Base-by-base conservation (phyloP, 2,113 vertebrate species). In the Puffinus mauretanicus region DNA sequence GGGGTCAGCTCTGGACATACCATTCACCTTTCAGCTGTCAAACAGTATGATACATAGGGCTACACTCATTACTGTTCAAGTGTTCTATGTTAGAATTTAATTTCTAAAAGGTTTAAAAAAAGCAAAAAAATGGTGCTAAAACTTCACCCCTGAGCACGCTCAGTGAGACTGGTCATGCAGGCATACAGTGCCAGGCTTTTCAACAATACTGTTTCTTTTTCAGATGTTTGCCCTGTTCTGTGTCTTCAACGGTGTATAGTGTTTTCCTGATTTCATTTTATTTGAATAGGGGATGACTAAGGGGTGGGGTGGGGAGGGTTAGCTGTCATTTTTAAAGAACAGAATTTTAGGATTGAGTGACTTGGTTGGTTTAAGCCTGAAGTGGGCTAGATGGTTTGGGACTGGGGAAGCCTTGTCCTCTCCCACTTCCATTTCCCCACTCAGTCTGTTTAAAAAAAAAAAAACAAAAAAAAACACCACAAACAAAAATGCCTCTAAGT, bases 161-260 rank as follows among this genome's bases (percentile, higher is more conserved):
- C 97, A 94, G 97, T 97, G 98, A 98, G 98, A 98, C 98, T 98
- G 98, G 98, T 98, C 98, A 98, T 98, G 98, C 98, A 98, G 97
- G 97, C 96, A 85, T 96, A 93, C 54, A 97, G 97, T 98, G 98
- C 97, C 98, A 98, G 97, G 97, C 94, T 98, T 95, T 96, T 94
- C 94, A 96, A 98, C 94, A 94, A 75, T 94, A 71, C 89, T 91
- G 84, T 95, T 96, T 96, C 93, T 97, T 97, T 97, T 97, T 90
- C 93, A 97, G 95, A 96, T 92, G 94, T 98, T 97, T 98, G 96
- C 97, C 97, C 98, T 98, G 94, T 97, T 97, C 95, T 86, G 90
- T 97, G 97, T 98, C 97, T 97, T 96, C 96, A 95, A 58, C 92
- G 40, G 70, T 98, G 97, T 98, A 97, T 93, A 96, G 92, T 98